Evolutionary conservation across 2,113 vertebrate species (phyloP).

Genomic region (Notechis scutatus): DNA sequence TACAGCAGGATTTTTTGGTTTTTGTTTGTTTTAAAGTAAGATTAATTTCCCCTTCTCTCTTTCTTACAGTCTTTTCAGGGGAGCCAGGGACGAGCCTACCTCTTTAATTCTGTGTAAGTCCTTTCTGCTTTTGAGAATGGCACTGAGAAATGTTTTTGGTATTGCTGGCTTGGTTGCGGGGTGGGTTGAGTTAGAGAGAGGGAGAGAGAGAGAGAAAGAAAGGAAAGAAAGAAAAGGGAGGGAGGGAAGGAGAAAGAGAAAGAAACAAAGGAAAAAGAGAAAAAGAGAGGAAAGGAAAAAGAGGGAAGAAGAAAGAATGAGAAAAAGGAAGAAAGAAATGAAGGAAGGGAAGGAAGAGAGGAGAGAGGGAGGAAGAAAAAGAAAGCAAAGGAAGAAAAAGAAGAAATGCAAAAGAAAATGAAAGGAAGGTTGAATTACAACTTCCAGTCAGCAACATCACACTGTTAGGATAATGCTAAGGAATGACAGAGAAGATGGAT

Average conservation of each 20-base stretch:
- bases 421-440: not conserved
- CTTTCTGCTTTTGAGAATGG: not conserved
- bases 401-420: not conserved
- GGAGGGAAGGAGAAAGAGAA: too few relatives aligned
- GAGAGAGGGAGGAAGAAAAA: not conserved
- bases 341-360: too few relatives aligned
- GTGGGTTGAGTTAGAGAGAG: not conserved
- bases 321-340: too few relatives aligned
- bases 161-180: not conserved
- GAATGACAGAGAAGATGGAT: not conserved
- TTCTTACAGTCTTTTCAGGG: constrained; percentile 93
- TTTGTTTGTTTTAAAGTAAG: not conserved
- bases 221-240: too few relatives aligned
- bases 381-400: not conserved
- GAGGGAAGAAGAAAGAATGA: not conserved
- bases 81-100: constrained; percentile 97
- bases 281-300: not conserved
- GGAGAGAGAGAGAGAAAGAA: too few relatives aligned
- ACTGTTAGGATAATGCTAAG: not conserved
- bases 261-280: not conserved
- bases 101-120: constrained; percentile 99
- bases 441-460: not conserved
- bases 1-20: too few relatives aligned
- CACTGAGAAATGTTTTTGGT: not conserved
- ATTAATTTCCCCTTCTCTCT: not conserved